Evolutionary conservation across 2,113 vertebrate species (phyloP), one percentile per base, ranked within the genome.

Genomic region (Gymnorhina tibicen): DNA sequence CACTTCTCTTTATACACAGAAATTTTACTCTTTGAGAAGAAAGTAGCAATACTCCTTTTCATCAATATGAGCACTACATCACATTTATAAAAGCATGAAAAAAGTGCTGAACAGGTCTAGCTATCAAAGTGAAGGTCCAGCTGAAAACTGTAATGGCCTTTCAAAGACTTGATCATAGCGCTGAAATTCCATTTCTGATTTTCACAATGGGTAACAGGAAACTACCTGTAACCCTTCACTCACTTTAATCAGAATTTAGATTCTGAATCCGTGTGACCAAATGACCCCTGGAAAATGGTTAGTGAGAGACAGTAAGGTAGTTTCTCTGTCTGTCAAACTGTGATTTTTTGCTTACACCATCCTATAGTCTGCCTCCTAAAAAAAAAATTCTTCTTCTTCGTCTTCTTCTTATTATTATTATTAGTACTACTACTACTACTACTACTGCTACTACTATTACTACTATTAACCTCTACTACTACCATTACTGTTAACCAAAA

Each of bases 101-200:
- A 53, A 91, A 84, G 21, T 60, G 24, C n/a, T 64, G 35, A 63
- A 46, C 26, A 30, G 24, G 53, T 69, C 32, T 46, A 62, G 19
- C 16, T 56, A 55, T 78, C 55, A 53, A 95, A 94, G n/a, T 33
- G 55, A 89, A 74, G 27, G 69, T 58, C 21, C 13, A 60, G 14
- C 8, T 87, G 55, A 64, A 78, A 85, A 78, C 23, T 87, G 41
- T 87, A 49, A 80, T 73, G 49, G 47, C n/a, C 17, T 62, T 62
- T 52, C 49, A 73, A 81, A 81, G 17, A 41, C 55, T 62, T 73
- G 2, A 74, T 53, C 56, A 37, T 16, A 26, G n/a, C 62, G 19
- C 24, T 47, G 26, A 94, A 83, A 60, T 79, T 32, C 39, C 24
- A 22, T 75, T 90, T 92, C 33, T 76, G n/a, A 56, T 87, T 91